A percentile compares a stretch with the other conserved stretches of the same genome.
These are phyloP conservation scores for Drosophila ercepeae DNA, from an alignment of 1,140 invertebrate genomes.

Conservation along the genomic window DNA sequence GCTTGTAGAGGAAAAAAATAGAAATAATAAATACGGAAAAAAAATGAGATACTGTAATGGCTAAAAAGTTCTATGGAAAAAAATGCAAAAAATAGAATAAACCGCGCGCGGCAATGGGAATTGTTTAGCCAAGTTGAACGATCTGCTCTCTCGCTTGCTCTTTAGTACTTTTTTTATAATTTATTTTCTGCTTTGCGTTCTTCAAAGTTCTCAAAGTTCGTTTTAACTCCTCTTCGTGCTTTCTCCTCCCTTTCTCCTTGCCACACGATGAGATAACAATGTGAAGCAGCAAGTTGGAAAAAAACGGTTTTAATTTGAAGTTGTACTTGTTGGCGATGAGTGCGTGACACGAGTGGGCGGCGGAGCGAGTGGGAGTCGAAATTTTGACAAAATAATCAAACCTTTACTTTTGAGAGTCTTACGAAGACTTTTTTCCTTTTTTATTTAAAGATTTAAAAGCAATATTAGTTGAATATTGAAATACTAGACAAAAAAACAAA, in stretches of 20 bases:
- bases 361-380: not conserved
- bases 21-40: no score
- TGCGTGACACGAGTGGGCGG: not conserved
- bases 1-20: conserved; percentile 3
- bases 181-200: conserved; percentile 24
- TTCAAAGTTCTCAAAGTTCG: conserved; percentile 64
- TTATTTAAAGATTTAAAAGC: no score
- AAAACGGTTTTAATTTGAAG: conserved; percentile 56
- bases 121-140: conserved; percentile 71
- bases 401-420: not conserved
- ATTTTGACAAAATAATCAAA: not conserved
- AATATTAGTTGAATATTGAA: no score
- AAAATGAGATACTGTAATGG: conserved; percentile 15
- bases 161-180: conserved; percentile 20
- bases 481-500: no score
- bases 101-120: conserved; percentile 34
- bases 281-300: conserved; percentile 11
- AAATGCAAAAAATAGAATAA: conserved; percentile 7
- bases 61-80: conserved; percentile 5
- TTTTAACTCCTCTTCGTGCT: conserved; percentile 39
- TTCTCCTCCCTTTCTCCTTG: conserved; percentile 12
- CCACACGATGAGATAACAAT: conserved; percentile 57
- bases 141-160: conserved; percentile 9
- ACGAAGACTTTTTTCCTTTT: no score
- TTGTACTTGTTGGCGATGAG: conserved; percentile 22